These are phyloP conservation scores for Elaphurus davidianus DNA, from an alignment of 2,113 vertebrate genomes.

Conservation along the genomic window DNA sequence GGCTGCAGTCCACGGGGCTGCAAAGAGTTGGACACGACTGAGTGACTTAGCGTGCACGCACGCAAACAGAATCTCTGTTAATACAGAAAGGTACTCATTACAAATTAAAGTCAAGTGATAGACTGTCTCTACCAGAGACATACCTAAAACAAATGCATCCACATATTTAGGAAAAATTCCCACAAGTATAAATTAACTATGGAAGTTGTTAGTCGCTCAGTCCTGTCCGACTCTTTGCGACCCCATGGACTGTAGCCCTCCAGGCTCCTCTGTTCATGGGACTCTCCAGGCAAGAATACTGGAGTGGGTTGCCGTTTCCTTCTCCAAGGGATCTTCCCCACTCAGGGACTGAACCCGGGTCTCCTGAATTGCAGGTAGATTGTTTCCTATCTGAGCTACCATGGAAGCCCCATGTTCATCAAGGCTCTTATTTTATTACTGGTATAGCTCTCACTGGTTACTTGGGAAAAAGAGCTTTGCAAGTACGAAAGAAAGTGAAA, in stretches of 20 bases:
- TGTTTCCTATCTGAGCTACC: no score
- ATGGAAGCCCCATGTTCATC: no score
- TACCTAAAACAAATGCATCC: neutral
- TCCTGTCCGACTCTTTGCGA: neutral
- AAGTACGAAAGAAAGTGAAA: neutral
- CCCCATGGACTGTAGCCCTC: neutral
- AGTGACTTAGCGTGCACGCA: neutral
- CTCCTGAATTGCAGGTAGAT: no score
- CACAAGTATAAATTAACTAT: neutral
- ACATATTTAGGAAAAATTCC: neutral
- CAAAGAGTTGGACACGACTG: rapidly evolving
- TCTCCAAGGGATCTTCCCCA: neutral
- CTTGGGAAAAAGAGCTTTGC: neutral
- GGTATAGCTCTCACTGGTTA: neutral
- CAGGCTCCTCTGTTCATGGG: neutral
- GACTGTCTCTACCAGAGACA: neutral
- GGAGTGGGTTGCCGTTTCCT: neutral
- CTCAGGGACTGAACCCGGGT: neutral
- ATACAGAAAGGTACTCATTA: neutral
- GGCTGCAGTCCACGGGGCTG: neutral
- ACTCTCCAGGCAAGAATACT: no score
- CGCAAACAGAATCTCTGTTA: no score
- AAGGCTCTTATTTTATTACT: no score
- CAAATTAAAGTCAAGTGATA: neutral
- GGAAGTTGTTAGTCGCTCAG: neutral